Evolutionary conservation across 1,140 invertebrate genomes (phyloP), one percentile per base, ranked within the genome.

Genomic region (Ridgeia piscesae): DNA sequence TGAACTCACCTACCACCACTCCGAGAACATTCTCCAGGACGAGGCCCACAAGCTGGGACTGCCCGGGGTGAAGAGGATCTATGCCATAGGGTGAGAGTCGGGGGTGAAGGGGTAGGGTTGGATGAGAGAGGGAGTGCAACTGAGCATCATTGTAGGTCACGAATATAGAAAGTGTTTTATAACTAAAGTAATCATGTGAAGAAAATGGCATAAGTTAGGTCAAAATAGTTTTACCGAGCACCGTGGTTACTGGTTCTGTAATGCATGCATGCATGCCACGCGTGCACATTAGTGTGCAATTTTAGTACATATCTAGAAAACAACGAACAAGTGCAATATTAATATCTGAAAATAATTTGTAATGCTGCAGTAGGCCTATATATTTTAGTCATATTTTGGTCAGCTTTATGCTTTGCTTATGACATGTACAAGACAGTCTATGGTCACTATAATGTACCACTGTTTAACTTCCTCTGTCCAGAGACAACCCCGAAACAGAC

Each of bases 401-500:
- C 0, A 34, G 2, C 9, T 31, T 90, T 90, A 90, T 90, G 35
- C 2, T 90, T 14, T 90, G 35, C n/a, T 21, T n/a, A 90, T 27
- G 33, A 33, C 35, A 90, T 90, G 4, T 90, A 42, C 17, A 34
- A 90, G 31, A 89, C 14, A 89, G n/a, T 89, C 34, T 89, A 89
- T 14, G 9, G n/a, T 33, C 14, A 6, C 14, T 33, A 33, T 14
- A 6, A 90, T 92, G 33, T 92, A 27, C 48, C 17, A 34, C n/a
- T n/a, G n/a, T 91, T 92, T 91, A 33, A n/a, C n/a, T 42, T 42
- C 42, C 88, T 92, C 94, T 93, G 95, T 96, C 90, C 95, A 97
- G 97, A 77, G 97, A 98, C 94, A 98, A 98, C 94, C 96, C 97
- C 34, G 97, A 97, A 93, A 97, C 97, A 0, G 97, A 98, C 94